Evolutionary conservation across 2,113 vertebrate species (phyloP), one percentile per base, ranked within the genome.

Genomic region (Corythaeola cristata): DNA sequence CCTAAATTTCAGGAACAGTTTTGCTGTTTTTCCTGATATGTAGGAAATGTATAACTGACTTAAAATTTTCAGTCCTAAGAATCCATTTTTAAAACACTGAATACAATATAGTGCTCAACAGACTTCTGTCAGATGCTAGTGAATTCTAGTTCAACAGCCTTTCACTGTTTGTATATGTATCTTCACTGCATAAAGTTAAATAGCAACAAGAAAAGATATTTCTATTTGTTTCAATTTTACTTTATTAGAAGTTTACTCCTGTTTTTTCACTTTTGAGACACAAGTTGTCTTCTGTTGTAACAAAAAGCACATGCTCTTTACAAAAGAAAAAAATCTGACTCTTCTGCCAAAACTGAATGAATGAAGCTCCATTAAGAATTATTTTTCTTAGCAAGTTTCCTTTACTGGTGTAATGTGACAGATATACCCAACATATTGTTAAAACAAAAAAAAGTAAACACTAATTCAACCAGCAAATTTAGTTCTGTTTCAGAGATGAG

Each of bases 181-280:
- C 80, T 85, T 76, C 44, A 72, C 62, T 94, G 66, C 91, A 95
- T 28, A 7, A 95, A 94, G 78, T 93, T 76, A 96, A 97, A 96
- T 84, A 85, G 67, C 90, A 96, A 91, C 60, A 90, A 92, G 64
- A 94, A 82, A 72, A 56, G 21, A 56, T 32, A 24, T 5, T 80
- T 91, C 24, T 39, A 9, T 52, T 96, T 92, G 41, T 94, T 96
- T 97, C 83, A 84, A 10, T 93, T 95, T 95, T 89, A 66, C 79
- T 96, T 88, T 69, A 92, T 80, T 75, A 87, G 58, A 98, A 93
- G 85, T 35, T 93, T 67, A 63, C 35, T 91, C 45, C 55, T 58
- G 35, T 52, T 76, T 93, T 96, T 92, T 49, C n/a, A 89, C 27
- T 94, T 95, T 85, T 55, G 74, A 85, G 85, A 78, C 39, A 84